Conservation (phyloP, 2,888 invertebrate genomes). For the Aporophyla nigra region DNA sequence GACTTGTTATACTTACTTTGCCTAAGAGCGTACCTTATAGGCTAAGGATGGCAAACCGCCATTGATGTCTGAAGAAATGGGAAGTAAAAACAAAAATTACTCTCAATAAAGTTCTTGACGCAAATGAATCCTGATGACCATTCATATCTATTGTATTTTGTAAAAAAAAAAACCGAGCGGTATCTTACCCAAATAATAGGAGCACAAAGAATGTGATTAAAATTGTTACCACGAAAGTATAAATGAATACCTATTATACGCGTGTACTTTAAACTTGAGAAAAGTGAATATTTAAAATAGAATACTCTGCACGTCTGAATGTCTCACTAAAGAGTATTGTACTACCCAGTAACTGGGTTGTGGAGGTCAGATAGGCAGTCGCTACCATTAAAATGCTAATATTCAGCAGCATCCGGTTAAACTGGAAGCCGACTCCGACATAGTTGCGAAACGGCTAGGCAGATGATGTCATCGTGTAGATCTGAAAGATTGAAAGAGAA, state of each 20-base stretch:
- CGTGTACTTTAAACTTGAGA: no score
- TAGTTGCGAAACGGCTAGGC: neutral
- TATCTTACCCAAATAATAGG: neutral
- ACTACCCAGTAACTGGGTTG: neutral
- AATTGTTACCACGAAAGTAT: neutral
- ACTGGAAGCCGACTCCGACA: neutral
- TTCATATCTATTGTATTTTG: no score
- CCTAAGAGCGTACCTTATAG: slow-evolving; percentile 13
- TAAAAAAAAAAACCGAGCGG: neutral
- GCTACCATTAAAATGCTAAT: neutral
- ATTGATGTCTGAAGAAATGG: neutral
- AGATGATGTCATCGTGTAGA: neutral
- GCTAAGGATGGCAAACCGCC: neutral
- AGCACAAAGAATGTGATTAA: neutral
- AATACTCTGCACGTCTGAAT: neutral
- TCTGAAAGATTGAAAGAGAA: neutral
- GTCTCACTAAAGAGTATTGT: neutral
- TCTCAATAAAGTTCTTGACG: neutral
- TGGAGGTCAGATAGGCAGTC: neutral
- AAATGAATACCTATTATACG: no score
- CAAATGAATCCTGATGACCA: neutral
- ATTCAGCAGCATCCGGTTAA: neutral
- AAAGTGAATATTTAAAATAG: neutral
- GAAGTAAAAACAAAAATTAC: neutral
- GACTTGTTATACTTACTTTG: slow-evolving; percentile 49